Evolutionary conservation across 2,113 vertebrate species (phyloP).

Genomic region (Tetrax tetrax): DNA sequence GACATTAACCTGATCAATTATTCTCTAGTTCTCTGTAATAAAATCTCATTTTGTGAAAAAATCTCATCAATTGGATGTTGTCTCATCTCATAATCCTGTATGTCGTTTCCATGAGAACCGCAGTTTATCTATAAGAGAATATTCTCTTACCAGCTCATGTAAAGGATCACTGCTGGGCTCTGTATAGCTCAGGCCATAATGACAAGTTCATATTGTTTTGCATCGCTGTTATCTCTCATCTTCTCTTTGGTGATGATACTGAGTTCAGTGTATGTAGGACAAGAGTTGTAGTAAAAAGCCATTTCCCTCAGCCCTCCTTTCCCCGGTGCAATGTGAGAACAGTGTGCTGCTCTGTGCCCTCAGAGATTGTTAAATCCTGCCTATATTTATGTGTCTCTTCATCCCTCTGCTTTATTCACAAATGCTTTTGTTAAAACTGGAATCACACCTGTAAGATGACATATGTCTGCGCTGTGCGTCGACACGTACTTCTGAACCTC

Average conservation of each 20-base stretch:
- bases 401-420: background rate
- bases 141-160: background rate
- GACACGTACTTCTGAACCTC: background rate
- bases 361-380: background rate
- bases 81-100: background rate
- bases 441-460: background rate
- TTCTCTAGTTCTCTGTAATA: background rate
- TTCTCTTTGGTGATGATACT: background rate
- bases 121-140: background rate
- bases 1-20: background rate
- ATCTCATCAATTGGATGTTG: too few species aligned
- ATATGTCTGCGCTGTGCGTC: background rate
- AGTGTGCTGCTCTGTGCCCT: background rate
- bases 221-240: accelerated
- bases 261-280: background rate
- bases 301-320: background rate
- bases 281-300: background rate
- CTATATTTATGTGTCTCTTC: background rate
- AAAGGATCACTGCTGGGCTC: background rate
- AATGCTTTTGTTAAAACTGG: background rate
- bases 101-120: background rate
- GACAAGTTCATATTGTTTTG: accelerated
- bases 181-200: background rate
- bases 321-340: background rate
- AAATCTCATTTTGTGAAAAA: background rate